A percentile compares a stretch with the other conserved stretches of the same genome.
These are phyloP conservation scores for Caenorhabditis afra DNA, from an alignment of 2,888 invertebrate genomes.

Conservation along the genomic window DNA sequence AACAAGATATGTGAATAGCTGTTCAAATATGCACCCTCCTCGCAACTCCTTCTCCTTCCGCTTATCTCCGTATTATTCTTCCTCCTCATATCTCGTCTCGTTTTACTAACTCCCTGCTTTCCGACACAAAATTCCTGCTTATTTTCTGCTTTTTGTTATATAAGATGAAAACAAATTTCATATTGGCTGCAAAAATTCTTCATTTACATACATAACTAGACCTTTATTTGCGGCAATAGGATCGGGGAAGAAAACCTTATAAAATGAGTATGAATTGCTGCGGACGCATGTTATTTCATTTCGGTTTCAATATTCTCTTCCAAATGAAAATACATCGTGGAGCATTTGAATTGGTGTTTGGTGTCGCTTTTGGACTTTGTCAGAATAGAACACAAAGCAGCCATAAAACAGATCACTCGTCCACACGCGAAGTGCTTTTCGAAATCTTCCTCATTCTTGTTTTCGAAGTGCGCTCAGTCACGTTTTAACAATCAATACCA, in stretches of 20 bases:
- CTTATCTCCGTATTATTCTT: background rate
- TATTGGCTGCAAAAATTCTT: no score
- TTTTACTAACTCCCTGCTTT: background rate
- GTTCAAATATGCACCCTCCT: constrained; percentile 37
- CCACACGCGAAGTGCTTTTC: background rate
- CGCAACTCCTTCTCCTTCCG: constrained; percentile 13
- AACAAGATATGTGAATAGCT: constrained; percentile 36
- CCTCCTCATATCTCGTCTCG: background rate
- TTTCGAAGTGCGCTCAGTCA: background rate
- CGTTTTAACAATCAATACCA: background rate
- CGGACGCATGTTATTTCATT: background rate
- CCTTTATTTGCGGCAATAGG: constrained; percentile 1
- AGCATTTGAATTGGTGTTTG: no score
- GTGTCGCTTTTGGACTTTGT: background rate
- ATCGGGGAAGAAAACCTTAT: constrained; percentile 34
- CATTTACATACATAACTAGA: background rate
- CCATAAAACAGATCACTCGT: no score
- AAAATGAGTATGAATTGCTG: constrained; percentile 24
- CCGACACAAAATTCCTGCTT: background rate
- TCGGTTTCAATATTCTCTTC: constrained; percentile 1
- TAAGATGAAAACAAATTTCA: background rate
- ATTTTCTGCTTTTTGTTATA: background rate
- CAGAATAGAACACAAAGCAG: background rate
- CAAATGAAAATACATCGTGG: no score
- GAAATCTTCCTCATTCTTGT: background rate